phyloP scores from a whole-genome alignment of 2,888 invertebrate genomes.

The Xylocampa areola region DNA sequence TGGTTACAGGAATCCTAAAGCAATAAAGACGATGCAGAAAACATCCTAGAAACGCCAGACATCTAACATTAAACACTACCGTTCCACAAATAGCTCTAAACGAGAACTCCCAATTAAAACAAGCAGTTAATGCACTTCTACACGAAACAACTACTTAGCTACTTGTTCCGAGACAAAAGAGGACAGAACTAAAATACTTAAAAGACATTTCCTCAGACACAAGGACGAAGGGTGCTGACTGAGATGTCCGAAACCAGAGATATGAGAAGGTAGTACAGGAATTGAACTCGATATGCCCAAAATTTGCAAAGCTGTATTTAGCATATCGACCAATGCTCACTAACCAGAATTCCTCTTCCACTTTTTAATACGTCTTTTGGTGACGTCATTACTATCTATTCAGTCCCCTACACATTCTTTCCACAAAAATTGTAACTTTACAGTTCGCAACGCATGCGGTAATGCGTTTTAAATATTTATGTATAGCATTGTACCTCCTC shows the following conservation, averaged over 20 bases:
- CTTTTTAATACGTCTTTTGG: no score
- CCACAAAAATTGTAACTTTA: no score
- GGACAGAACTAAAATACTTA: constrained; percentile 9
- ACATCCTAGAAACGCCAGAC: no score
- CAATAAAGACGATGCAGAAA: no score
- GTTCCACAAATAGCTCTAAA: constrained; percentile 2
- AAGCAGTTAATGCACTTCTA: background rate
- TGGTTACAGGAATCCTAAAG: no score
- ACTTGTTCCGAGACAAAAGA: constrained; percentile 20
- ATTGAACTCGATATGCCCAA: background rate
- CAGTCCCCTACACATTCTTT: no score
- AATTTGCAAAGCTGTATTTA: background rate
- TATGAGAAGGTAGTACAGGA: background rate
- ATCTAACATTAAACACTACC: no score
- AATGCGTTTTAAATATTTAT: no score
- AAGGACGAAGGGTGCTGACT: background rate
- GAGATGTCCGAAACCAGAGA: background rate
- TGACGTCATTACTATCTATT: no score
- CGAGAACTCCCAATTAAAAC: background rate
- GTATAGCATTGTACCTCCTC: background rate
- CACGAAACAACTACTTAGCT: background rate
- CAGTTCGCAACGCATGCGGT: no score
- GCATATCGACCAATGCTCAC: no score
- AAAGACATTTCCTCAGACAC: constrained; percentile 13
- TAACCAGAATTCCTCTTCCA: no score